Percentiles rank a stretch among this genome's conserved stretches.
These are phyloP conservation scores for Schizopygopsis pylzovi DNA, from an alignment of 2,797 vertebrate species.

Conservation along the genomic window DNA sequence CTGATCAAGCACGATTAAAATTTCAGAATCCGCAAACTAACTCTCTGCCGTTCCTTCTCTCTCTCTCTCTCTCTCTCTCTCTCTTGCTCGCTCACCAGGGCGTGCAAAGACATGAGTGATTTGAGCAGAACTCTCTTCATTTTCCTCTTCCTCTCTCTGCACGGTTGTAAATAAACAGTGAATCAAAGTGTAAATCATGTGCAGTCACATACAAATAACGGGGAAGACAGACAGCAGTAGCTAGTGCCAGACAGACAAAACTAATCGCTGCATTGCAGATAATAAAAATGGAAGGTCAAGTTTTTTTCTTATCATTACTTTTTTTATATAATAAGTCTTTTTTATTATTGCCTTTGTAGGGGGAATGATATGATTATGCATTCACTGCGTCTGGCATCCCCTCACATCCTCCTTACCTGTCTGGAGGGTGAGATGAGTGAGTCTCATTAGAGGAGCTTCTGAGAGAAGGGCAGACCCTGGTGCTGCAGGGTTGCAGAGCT, in stretches of 20 bases:
- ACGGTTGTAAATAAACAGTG: constrained; percentile 44
- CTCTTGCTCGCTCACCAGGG: not conserved
- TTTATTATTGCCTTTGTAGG: constrained; percentile 57
- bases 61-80: not conserved
- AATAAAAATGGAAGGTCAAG: constrained; percentile 78
- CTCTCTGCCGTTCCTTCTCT: constrained; percentile 3
- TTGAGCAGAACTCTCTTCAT: constrained; percentile 27
- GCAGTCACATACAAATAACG: constrained; percentile 54
- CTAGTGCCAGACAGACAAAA: constrained; percentile 70
- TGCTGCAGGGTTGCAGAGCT: constrained; percentile 41
- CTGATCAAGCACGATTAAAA: constrained; percentile 40
- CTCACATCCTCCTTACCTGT: constrained; percentile 63
- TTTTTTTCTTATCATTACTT: constrained; percentile 60
- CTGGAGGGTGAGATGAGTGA: constrained; percentile 66
- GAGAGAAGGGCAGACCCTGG: constrained; percentile 37
- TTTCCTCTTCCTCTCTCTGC: constrained; percentile 40
- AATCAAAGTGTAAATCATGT: constrained; percentile 53
- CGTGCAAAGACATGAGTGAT: constrained; percentile 45
- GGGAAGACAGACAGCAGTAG: constrained; percentile 45
- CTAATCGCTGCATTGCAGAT: constrained; percentile 82
- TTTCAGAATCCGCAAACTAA: constrained; percentile 39
- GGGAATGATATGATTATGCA: constrained; percentile 66
- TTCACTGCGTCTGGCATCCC: constrained; percentile 55
- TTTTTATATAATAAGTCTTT: constrained; percentile 32
- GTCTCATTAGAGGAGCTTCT: constrained; percentile 57